Conservation (phyloP, 2,113 vertebrate genomes). For the Ondatra zibethicus region DNA sequence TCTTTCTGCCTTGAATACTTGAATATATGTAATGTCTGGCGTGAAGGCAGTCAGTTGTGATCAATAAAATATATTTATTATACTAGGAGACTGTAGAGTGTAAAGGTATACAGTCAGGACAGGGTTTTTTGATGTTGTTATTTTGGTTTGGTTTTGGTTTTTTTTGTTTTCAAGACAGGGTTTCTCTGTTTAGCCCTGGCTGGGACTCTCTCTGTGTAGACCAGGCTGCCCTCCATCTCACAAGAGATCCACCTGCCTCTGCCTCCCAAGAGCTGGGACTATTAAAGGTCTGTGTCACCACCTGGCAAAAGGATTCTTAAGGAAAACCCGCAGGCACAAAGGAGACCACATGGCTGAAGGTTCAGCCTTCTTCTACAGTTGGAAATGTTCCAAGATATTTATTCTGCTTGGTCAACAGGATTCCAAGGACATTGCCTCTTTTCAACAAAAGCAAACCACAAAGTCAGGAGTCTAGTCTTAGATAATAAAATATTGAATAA, state of each 20-base stretch:
- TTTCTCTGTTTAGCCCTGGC: neutral
- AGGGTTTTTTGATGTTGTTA: too few species aligned
- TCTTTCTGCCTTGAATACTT: conserved; percentile 19
- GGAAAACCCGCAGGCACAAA: neutral
- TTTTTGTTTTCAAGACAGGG: neutral
- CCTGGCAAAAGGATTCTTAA: neutral
- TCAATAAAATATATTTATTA: neutral
- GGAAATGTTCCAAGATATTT: conserved; percentile 7
- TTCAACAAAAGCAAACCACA: conserved; percentile 40
- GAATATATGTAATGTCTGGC: neutral
- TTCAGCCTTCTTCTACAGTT: neutral
- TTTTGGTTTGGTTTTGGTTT: too few species aligned
- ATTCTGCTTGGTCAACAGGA: conserved; percentile 25
- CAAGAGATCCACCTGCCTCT: neutral
- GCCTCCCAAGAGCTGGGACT: neutral
- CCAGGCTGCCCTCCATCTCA: neutral
- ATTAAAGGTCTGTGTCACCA: neutral
- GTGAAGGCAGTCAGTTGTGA: neutral
- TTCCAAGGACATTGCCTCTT: conserved; percentile 46
- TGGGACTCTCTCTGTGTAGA: neutral
- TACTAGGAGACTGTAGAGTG: neutral
- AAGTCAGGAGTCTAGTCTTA: conserved; percentile 17
- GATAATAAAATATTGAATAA: conserved; percentile 56
- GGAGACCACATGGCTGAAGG: conserved; percentile 11
- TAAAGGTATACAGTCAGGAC: neutral